Evolutionary conservation across 2,888 invertebrate species (phyloP).

Genomic region (Lithophane semibrunnea): DNA sequence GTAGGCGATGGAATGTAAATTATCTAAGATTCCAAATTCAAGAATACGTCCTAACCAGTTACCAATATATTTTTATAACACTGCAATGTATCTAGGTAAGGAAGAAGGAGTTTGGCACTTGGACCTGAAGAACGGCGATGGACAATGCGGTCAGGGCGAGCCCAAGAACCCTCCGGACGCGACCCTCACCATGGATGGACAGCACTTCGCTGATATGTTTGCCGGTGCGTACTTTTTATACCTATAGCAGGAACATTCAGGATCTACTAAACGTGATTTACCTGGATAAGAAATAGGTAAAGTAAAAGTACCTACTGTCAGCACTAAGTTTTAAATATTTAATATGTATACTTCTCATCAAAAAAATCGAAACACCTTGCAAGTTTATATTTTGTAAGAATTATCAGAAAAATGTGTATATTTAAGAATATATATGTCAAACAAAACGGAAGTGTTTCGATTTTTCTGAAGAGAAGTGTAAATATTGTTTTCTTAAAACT

Average conservation of each 20-base stretch:
- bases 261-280: neutral
- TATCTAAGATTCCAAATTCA: neutral
- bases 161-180: slow-evolving; percentile 94
- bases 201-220: slow-evolving; percentile 95
- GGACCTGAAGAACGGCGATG: slow-evolving; percentile 96
- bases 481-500: too few species aligned
- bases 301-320: too few species aligned
- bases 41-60: neutral
- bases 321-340: too few species aligned
- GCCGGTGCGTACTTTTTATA: slow-evolving; percentile 86
- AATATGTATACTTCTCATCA: too few species aligned
- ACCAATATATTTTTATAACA: too few species aligned
- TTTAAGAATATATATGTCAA: too few species aligned
- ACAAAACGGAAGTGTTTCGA: too few species aligned
- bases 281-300: too few species aligned
- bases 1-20: neutral
- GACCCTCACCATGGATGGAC: slow-evolving; percentile 95
- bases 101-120: slow-evolving; percentile 95
- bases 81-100: slow-evolving; percentile 84
- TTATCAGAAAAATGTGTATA: too few species aligned
- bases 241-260: neutral
- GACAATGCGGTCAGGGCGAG: slow-evolving; percentile 94
- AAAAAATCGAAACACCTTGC: too few species aligned
- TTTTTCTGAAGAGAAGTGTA: too few species aligned
- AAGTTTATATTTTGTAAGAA: too few species aligned